These are phyloP conservation scores for Priocnemis perturbator DNA, from an alignment of 2,888 invertebrate species.

Conservation along the genomic window DNA sequence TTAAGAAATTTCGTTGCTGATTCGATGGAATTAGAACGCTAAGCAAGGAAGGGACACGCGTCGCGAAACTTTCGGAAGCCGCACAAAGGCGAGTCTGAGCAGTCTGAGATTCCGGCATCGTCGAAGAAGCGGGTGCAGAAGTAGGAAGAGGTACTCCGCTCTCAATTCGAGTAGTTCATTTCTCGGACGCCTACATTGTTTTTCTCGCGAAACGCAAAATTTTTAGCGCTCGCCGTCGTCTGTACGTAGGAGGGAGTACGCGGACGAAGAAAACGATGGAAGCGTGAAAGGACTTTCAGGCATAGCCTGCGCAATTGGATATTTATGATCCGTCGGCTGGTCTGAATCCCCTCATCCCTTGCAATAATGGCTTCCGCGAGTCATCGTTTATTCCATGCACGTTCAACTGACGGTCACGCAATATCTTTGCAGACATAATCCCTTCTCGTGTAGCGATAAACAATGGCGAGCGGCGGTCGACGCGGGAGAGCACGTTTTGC, in stretches of 20 bases:
- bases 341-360: background rate
- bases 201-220: too few relatives aligned
- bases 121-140: background rate
- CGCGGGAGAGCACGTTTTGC: background rate
- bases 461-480: background rate
- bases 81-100: too few relatives aligned
- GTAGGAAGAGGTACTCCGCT: background rate
- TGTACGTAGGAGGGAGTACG: too few relatives aligned
- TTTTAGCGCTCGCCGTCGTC: background rate
- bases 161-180: background rate
- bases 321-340: constrained; percentile 25
- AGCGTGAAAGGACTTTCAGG: too few relatives aligned
- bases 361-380: background rate
- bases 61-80: too few relatives aligned
- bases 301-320: constrained; percentile 15
- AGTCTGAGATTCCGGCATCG: too few relatives aligned
- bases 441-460: background rate
- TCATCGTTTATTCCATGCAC: constrained; percentile 35
- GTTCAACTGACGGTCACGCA: constrained; percentile 23
- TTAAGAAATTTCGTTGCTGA: too few relatives aligned
- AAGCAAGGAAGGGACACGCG: too few relatives aligned
- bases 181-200: too few relatives aligned
- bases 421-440: constrained; percentile 7
- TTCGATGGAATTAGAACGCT: background rate
- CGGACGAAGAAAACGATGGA: too few relatives aligned